Percentiles rank a stretch among this genome's conserved stretches.
Conservation (phyloP, 2,797 vertebrate genomes). For the Artibeus jamaicensis region DNA sequence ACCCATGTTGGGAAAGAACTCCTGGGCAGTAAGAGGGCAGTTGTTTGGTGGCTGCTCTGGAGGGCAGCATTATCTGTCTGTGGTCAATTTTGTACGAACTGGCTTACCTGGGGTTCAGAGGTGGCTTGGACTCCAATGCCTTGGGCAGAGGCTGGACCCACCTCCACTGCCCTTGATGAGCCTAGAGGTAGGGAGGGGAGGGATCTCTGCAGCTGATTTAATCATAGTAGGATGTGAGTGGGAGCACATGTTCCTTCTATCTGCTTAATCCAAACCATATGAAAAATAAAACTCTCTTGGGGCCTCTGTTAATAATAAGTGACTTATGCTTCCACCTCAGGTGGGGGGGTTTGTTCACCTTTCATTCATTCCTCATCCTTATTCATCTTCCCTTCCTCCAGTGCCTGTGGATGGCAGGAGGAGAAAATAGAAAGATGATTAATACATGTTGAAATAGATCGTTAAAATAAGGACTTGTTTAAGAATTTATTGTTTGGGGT, state of each 20-base stretch:
- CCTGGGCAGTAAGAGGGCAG: background rate
- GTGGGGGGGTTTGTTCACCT: background rate
- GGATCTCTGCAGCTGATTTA: background rate
- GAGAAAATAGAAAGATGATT: background rate
- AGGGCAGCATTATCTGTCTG: background rate
- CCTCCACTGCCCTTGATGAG: background rate
- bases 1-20: background rate
- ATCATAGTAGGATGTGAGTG: background rate
- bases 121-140: background rate
- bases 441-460: background rate
- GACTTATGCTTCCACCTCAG: background rate
- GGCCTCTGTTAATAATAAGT: constrained; percentile 58
- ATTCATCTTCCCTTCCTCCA: background rate
- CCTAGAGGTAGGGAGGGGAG: accelerated
- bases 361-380: constrained; percentile 36
- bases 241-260: background rate
- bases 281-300: constrained; percentile 54
- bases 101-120: background rate
- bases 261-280: constrained; percentile 67
- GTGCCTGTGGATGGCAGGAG: background rate
- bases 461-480: background rate
- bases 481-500: background rate
- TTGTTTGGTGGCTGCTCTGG: accelerated
- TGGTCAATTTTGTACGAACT: accelerated
- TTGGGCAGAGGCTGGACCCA: background rate